Base-by-base conservation (phyloP, 2,797 vertebrate species). In the Coregonus sp. region DNA sequence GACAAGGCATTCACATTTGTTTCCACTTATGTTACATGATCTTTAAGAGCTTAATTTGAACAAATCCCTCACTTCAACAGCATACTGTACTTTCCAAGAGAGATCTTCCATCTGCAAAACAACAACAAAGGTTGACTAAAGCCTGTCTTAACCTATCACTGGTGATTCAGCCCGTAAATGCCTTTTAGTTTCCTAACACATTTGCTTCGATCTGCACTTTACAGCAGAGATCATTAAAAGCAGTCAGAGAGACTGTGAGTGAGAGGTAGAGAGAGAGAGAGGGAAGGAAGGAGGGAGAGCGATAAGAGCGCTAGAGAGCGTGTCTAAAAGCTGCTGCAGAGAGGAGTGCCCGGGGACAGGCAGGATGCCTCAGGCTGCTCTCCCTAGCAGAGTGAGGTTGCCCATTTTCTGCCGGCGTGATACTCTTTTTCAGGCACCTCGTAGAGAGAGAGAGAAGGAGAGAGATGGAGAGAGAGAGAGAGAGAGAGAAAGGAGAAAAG, bases 11-110 rank as follows among this genome's bases (percentile, higher is more conserved):
- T 86, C 90, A 92, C 93, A 94, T 94, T 94, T 94, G 92, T 92
- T 94, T 95, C 92, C 91, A 93, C 90, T 94, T 93, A 91, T 86
- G 92, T 92, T 93, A 93, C 90, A 89, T 89, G 91, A 95, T 94
- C 91, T 94, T 92, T 90, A 89, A 90, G 93, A 89, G 89, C 88
- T 92, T 94, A 92, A 94, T 94, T 94, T 93, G 93, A 92, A 94
- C 93, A 94, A 94, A 94, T 94, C 93, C 91, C 86, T 83, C 18
- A 70, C 86, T 87, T 75, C 76, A 76, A 93, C 92, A 93, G 14
- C 92, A 94, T 87, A 90, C 85, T 90, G 86, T 90, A 92, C 89
- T 89, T 89, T 90, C 78, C 75, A 78, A 89, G 89, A 87, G 87
- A 83, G 83, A 87, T 88, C 85, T 90, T 86, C 84, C 88, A 89